A percentile compares a stretch with the other conserved stretches of the same genome.
Evolutionary conservation across 2,888 invertebrate genomes (phyloP).

Genomic region (Corbicula japonica): DNA sequence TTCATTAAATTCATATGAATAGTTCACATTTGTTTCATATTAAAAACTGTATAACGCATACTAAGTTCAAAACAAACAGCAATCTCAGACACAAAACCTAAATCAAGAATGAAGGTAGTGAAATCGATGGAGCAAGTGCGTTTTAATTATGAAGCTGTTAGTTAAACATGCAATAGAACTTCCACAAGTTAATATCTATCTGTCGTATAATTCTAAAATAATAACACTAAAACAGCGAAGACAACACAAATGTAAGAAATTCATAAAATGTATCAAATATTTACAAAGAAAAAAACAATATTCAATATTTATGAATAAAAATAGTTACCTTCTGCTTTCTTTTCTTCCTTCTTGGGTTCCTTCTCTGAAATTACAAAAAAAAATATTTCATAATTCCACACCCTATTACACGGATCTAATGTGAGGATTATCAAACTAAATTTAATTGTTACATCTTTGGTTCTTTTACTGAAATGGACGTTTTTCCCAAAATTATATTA

Average conservation of each 20-base stretch:
- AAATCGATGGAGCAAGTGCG: no score
- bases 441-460: background rate
- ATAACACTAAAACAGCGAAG: background rate
- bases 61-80: no score
- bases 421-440: background rate
- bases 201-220: no score
- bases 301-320: background rate
- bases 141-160: no score
- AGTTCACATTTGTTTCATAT: no score
- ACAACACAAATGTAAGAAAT: background rate
- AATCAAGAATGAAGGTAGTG: no score
- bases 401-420: background rate
- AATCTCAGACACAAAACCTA: no score
- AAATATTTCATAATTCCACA: background rate
- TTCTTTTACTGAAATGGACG: no score
- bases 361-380: slow-evolving; percentile 8
- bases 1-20: no score
- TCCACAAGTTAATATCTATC: no score
- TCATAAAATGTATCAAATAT: background rate
- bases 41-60: no score
- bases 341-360: background rate
- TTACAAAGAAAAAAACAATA: background rate
- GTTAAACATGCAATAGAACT: no score
- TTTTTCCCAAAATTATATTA: background rate
- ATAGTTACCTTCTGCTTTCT: slow-evolving; percentile 22